A percentile compares a stretch with the other conserved stretches of the same genome.
Conservation (phyloP, 2,113 vertebrate genomes). For the Prunella fulvescens region DNA sequence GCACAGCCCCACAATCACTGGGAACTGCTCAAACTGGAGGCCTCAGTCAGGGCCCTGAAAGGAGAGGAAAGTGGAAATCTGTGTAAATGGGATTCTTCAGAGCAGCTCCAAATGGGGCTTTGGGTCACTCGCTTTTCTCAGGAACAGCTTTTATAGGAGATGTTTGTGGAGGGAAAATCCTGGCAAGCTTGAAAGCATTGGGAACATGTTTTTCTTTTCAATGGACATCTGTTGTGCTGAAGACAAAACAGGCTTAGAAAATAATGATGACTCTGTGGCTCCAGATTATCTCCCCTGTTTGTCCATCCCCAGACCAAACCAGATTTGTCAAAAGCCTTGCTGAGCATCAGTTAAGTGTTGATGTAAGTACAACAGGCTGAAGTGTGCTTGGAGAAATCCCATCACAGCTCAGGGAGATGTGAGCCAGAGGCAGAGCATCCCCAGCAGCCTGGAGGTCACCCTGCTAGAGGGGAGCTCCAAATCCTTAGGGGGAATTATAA, state of each 20-base stretch:
- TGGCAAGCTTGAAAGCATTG: neutral
- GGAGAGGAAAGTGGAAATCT: neutral
- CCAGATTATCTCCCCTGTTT: neutral
- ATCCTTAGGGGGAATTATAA: neutral
- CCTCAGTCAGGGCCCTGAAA: neutral
- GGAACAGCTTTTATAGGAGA: neutral
- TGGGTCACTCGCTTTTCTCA: neutral
- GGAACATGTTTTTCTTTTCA: conserved; percentile 43
- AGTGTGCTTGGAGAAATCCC: conserved; percentile 16
- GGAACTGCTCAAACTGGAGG: neutral
- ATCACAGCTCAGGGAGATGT: neutral
- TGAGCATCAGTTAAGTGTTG: neutral
- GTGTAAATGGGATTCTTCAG: neutral
- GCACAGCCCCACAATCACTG: neutral
- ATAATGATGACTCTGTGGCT: neutral
- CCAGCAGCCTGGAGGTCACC: neutral
- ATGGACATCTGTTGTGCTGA: conserved; percentile 28
- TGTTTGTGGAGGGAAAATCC: neutral
- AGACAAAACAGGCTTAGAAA: neutral
- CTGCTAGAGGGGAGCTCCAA: neutral
- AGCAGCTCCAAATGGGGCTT: neutral
- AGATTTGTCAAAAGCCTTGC: conserved; percentile 14
- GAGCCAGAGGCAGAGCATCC: neutral
- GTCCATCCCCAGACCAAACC: neutral
- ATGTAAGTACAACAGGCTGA: neutral